These are phyloP conservation scores for Piezodorus guildinii DNA, from an alignment of 1,140 invertebrate genomes.

Conservation along the genomic window DNA sequence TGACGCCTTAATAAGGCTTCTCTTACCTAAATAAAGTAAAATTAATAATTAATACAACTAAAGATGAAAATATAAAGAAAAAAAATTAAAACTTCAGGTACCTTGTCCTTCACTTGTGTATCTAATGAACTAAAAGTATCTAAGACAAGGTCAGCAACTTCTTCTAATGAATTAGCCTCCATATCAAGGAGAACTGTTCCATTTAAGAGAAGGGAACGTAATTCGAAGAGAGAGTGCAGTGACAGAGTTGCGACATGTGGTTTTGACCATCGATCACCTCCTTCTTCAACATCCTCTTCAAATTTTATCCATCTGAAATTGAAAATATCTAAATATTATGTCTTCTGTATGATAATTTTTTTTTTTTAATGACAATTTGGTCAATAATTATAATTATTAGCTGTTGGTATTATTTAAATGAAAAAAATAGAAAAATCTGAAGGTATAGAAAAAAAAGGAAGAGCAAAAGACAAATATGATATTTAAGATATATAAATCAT, in stretches of 20 bases:
- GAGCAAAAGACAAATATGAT: too few relatives aligned
- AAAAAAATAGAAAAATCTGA: too few relatives aligned
- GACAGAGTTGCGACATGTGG: constrained; percentile 87
- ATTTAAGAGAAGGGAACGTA: constrained; percentile 74
- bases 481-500: too few relatives aligned
- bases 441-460: too few relatives aligned
- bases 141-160: constrained; percentile 79
- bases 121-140: constrained; percentile 45
- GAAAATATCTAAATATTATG: too few relatives aligned
- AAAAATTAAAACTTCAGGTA: background rate
- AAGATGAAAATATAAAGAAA: background rate
- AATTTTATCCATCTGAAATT: constrained; percentile 78
- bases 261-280: constrained; percentile 88
- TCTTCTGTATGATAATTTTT: too few relatives aligned
- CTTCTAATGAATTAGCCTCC: constrained; percentile 70
- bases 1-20: constrained; percentile 83
- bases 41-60: background rate
- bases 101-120: background rate
- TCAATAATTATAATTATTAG: too few relatives aligned
- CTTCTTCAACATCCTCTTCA: constrained; percentile 89
- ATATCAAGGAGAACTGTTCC: constrained; percentile 85
- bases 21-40: constrained; percentile 42
- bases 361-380: too few relatives aligned
- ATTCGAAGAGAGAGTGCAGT: constrained; percentile 79
- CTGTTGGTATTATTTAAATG: too few relatives aligned